Percentiles rank a stretch among this genome's conserved stretches.
These are phyloP conservation scores for Ormia ochracea DNA, from an alignment of 2,888 invertebrate species.

Conservation along the genomic window DNA sequence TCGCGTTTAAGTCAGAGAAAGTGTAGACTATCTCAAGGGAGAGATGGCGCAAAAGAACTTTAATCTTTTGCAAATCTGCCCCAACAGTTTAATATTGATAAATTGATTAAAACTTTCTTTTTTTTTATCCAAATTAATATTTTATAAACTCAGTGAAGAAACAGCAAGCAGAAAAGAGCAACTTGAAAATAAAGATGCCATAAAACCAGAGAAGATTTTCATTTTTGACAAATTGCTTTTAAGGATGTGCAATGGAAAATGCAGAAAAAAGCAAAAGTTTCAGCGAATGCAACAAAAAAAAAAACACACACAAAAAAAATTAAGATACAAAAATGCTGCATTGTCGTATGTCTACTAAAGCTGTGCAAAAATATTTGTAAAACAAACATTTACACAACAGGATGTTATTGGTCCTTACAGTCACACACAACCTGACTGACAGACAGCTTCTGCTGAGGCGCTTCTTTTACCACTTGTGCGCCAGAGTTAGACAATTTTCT, in stretches of 20 bases:
- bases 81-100: conserved; percentile 33
- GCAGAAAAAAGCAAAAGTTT: background rate
- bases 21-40: too few species aligned
- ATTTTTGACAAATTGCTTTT: conserved; percentile 36
- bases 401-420: conserved; percentile 20
- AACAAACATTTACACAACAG: conserved; percentile 43
- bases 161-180: background rate
- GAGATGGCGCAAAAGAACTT: too few species aligned
- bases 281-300: background rate
- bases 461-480: background rate
- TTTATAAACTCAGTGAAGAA: background rate
- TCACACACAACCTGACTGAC: background rate
- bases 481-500: conserved; percentile 10
- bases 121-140: conserved; percentile 16
- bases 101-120: conserved; percentile 15
- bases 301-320: background rate
- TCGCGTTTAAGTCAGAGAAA: too few species aligned
- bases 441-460: background rate
- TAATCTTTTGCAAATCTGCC: background rate
- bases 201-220: conserved; percentile 29
- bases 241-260: background rate
- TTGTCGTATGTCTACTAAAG: background rate
- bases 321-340: background rate
- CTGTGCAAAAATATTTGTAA: background rate
- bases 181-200: background rate